Conservation (phyloP, 2,888 invertebrate genomes). For the Kryphioiulus occultus region DNA sequence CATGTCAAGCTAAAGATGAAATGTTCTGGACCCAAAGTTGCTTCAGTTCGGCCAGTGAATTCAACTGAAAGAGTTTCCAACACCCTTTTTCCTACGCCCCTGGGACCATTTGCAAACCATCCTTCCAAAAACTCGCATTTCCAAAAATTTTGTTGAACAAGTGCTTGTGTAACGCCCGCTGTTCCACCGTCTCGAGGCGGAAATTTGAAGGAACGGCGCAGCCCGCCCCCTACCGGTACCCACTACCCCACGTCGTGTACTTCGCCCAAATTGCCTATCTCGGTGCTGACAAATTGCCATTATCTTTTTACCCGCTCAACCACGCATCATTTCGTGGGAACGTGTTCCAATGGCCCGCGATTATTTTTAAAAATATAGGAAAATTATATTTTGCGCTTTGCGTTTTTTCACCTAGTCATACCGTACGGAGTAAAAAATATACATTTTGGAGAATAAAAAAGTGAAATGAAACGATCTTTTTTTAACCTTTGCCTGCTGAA, state of each 20-base stretch:
- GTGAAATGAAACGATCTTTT: constrained; percentile 4
- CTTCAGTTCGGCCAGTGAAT: too few species aligned
- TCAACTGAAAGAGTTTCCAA: too few species aligned
- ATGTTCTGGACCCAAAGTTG: too few species aligned
- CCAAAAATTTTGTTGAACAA: too few species aligned
- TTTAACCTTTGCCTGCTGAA: neutral
- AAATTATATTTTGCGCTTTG: constrained; percentile 5
- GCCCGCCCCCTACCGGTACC: neutral
- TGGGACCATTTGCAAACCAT: too few species aligned
- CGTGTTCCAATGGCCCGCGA: neutral
- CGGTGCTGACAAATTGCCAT: constrained; percentile 31
- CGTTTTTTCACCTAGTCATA: constrained; percentile 7
- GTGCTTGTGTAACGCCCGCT: too few species aligned
- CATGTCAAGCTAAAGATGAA: too few species aligned
- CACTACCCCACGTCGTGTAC: neutral
- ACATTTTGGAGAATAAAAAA: neutral
- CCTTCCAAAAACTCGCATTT: too few species aligned
- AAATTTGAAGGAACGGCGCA: neutral
- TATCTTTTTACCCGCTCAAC: neutral
- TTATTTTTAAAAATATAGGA: neutral
- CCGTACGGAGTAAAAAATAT: constrained; percentile 16
- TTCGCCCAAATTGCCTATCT: neutral
- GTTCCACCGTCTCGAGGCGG: too few species aligned
- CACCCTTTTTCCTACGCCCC: too few species aligned
- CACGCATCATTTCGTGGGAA: constrained; percentile 17